These are phyloP conservation scores for Agapornis canus DNA, from an alignment of 2,797 vertebrate genomes.

Conservation along the genomic window DNA sequence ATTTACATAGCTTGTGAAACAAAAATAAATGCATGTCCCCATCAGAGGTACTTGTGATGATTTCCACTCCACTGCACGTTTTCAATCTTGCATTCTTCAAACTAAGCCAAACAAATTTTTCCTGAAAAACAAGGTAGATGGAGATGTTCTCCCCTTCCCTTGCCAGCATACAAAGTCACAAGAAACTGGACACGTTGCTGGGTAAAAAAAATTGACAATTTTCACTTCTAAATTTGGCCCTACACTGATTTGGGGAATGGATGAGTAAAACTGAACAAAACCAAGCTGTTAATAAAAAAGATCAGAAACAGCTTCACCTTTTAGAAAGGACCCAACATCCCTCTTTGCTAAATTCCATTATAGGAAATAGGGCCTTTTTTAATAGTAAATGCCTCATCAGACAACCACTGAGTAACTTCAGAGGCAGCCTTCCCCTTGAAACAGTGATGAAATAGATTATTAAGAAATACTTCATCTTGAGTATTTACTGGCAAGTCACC, in stretches of 20 bases:
- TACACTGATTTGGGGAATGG: neutral
- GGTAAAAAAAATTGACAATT: neutral
- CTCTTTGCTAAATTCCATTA: neutral
- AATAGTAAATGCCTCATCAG: neutral
- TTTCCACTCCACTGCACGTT: constrained; percentile 49
- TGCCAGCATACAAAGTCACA: accelerated
- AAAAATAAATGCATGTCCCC: constrained; percentile 36
- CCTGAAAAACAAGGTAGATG: constrained; percentile 37
- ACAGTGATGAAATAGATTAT: neutral
- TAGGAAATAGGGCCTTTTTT: neutral
- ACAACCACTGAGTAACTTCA: neutral
- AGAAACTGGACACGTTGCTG: neutral
- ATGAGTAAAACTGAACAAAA: neutral
- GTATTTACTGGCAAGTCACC: neutral
- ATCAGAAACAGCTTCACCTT: neutral
- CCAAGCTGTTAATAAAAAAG: neutral
- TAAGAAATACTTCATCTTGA: neutral
- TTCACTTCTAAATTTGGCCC: neutral
- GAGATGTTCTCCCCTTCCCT: neutral
- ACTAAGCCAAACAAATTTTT: constrained; percentile 19
- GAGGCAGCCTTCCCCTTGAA: neutral
- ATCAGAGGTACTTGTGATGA: constrained; percentile 45
- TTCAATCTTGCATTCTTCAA: constrained; percentile 28
- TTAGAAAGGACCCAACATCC: neutral
- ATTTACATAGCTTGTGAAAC: constrained; percentile 56